Percentiles rank a stretch among this genome's conserved stretches.
These are phyloP conservation scores for Amyelois transitella DNA, from an alignment of 1,140 invertebrate species.

Conservation along the genomic window DNA sequence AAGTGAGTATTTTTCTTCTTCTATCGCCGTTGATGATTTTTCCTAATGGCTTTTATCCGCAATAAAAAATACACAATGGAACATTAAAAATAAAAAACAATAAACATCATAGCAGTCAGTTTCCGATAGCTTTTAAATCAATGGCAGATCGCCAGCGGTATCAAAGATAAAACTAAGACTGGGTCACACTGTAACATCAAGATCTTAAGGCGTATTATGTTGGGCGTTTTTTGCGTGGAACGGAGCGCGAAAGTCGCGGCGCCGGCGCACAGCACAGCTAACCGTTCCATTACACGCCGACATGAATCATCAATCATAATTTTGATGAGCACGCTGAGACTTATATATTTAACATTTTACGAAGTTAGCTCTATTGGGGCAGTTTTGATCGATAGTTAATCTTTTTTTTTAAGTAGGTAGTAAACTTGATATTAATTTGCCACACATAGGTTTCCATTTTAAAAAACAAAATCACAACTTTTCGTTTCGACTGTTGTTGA, in stretches of 20 bases:
- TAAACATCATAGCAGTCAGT: no score
- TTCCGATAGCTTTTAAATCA: background rate
- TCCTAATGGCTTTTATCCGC: no score
- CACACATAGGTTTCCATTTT: no score
- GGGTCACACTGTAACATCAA: background rate
- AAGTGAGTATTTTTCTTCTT: no score
- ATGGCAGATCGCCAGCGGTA: background rate
- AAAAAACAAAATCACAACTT: no score
- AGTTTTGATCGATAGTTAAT: background rate
- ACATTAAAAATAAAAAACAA: background rate
- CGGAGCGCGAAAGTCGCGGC: background rate
- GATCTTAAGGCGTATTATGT: background rate
- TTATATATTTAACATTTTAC: background rate
- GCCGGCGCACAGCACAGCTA: constrained; percentile 5
- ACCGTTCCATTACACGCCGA: constrained; percentile 4
- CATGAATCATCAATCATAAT: constrained; percentile 9
- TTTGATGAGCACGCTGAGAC: constrained; percentile 2
- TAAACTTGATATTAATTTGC: no score
- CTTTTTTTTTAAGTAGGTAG: no score
- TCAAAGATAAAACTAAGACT: background rate
- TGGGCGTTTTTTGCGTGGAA: background rate
- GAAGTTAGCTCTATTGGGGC: background rate
- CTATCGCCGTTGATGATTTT: no score
- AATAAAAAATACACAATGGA: no score
- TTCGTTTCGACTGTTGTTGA: no score